Evolutionary conservation across 2,113 vertebrate genomes (phyloP).

Genomic region (Xiphophorus couchianus): DNA sequence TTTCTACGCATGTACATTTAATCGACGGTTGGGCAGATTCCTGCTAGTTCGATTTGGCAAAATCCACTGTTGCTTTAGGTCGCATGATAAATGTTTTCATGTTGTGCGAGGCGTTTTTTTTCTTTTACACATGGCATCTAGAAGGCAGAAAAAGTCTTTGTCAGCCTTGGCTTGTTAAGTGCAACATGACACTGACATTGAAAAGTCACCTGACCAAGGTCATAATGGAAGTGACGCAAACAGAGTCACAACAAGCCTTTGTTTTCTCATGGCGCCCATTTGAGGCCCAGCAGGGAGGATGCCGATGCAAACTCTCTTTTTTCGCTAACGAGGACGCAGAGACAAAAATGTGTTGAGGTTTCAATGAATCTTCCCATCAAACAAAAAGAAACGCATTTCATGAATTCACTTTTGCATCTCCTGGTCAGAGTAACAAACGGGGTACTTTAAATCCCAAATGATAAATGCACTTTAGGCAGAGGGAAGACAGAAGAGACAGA

Average conservation of each 20-base stretch:
- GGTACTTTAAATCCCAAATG: neutral
- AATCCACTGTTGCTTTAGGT: neutral
- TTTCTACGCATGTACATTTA: neutral
- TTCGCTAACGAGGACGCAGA: neutral
- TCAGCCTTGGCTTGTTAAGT: conserved; percentile 45
- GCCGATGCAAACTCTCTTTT: neutral
- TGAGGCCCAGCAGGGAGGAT: neutral
- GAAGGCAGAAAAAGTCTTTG: conserved; percentile 8
- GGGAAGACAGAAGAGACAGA: neutral
- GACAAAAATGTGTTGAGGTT: neutral
- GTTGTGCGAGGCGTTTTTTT: neutral
- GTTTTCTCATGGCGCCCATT: conserved; percentile 8
- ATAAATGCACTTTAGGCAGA: neutral
- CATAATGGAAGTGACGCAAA: neutral
- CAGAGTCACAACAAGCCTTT: neutral
- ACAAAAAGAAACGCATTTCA: neutral
- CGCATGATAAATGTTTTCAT: neutral
- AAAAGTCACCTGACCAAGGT: conserved; percentile 1
- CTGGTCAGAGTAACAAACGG: neutral
- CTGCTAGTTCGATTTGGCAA: neutral
- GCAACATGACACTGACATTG: neutral
- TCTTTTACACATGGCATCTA: neutral
- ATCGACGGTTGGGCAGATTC: neutral
- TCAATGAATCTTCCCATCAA: neutral
- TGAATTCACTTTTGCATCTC: neutral